Percentiles rank a stretch among this genome's conserved stretches.
These are phyloP conservation scores for Tyrannus savana DNA, from an alignment of 2,113 vertebrate genomes.

Conservation along the genomic window DNA sequence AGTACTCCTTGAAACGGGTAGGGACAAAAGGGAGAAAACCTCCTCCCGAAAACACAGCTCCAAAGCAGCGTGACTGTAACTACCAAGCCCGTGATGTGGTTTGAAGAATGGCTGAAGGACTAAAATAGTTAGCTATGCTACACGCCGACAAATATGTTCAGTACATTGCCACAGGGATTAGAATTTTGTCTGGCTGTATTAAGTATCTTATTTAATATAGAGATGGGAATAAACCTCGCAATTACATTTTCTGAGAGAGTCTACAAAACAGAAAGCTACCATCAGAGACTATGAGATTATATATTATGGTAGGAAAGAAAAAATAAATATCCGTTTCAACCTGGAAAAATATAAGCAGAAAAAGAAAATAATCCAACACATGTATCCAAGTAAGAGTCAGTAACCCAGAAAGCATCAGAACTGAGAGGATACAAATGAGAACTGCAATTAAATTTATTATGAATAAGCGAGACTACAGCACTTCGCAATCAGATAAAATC, in stretches of 20 bases:
- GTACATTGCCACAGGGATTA: conserved; percentile 36
- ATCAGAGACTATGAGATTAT: not conserved
- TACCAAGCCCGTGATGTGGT: conserved; percentile 9
- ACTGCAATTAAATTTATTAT: not conserved
- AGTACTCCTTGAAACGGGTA: not conserved
- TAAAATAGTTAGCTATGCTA: conserved; percentile 33
- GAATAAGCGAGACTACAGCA: not conserved
- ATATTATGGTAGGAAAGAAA: not conserved
- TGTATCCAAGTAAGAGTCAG: not conserved
- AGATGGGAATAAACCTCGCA: conserved; percentile 28
- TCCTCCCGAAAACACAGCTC: not conserved
- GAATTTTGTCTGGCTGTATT: conserved; percentile 39
- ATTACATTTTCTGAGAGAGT: conserved; percentile 44
- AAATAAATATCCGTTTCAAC: not conserved
- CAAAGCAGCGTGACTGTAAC: not conserved
- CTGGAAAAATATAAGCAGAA: not conserved
- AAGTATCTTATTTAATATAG: conserved; percentile 59
- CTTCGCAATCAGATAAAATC: not conserved
- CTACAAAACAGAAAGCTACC: not conserved
- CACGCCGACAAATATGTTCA: not conserved
- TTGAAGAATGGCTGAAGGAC: conserved; percentile 34
- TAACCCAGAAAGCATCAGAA: not conserved
- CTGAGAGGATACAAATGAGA: not conserved
- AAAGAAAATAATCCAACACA: not conserved
- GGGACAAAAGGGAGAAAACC: not conserved